Evolutionary conservation across 1,140 invertebrate genomes (phyloP), one percentile per base, ranked within the genome.

Genomic region (Macrosteles quadrilineatus): DNA sequence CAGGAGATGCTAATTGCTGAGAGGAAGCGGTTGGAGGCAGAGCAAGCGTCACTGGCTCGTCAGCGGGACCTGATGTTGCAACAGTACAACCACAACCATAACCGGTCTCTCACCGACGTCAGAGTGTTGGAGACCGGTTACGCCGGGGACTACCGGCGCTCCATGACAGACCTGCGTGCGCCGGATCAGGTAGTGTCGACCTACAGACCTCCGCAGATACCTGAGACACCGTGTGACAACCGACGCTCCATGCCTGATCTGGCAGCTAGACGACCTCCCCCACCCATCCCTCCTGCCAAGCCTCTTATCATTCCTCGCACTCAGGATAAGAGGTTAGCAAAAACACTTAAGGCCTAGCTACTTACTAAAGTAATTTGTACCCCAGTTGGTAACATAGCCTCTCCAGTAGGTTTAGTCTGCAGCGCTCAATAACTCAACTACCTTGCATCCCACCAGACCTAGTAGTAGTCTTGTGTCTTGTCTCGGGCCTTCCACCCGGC

Each of bases 31-130:
- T 75, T 91, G 1, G 90, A 92, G 76, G 76, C 91, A 30, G 89
- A 92, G 78, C 88, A 90, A 78, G 90, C 91, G 79, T 90, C 91
- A 75, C 75, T 91, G n/a, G 87, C 90, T 74, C 81, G 90, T 1
- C 88, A 91, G 76, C 82, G 89, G 2, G 90, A 88, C 71, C 90
- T 89, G 76, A 76, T 91, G 11, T 79, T 89, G 17, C 66, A 73
- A 31, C 70, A 74, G 40, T 75, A 77, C 21, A 23, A 53, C 30
- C 29, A 63, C 25, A 74, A 77, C 21, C 32, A 53, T 19, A 59
- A 63, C 25, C 31, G 36, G n/a, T 66, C 69, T 27, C 62, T 66
- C 19, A 59, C 57, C 43, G 64, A 43, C 47, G 55, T 59, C 21
- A 14, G 55, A 14, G 21, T 59, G 55, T 25, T 23, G 11, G 59